Base-by-base conservation (phyloP, 2,113 vertebrate genomes). In the Cavia porcellus region DNA sequence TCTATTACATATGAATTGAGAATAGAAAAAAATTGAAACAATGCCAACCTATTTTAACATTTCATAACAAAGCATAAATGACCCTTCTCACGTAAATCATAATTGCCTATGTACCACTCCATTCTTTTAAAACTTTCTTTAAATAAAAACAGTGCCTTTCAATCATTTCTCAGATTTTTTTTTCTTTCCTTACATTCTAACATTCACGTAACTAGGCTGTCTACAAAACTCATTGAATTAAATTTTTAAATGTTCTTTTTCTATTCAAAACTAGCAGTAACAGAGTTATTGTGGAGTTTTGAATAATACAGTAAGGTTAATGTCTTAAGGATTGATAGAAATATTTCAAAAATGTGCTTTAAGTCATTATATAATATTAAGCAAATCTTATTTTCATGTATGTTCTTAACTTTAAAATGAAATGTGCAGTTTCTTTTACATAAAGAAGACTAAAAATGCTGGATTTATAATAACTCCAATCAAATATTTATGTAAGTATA, bases 171-270 rank as follows among this genome's bases (percentile, higher is more conserved):
- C 10, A 75, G 4, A 24, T n/a, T n/a, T 64, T 88, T 42, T 62
- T 80, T 55, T 62, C 77, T 25, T 45, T 55, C 14, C 13, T 74
- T 50, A 25, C 7, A 42, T 45, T 45, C 17, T 81, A 50, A 86
- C 2, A 9, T 38, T 92, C n/a, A 62, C 0, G 28, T 14, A 28
- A 57, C 32, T 3, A n/a, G 32, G 5, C 15, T 24, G 0, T 32
- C 88, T 89, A 4, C 1, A 68, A 66, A 68, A 95, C 0, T 61
- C 74, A 42, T 30, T n/a, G 7, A 95, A 87, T 45, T 0, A 3
- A 83, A 77, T 85, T 32, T 85, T 79, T 93, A 90, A 83, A 9
- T 82, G 8, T n/a, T 62, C 17, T 64, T 62, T 86, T 55, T n/a
- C 22, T 32, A 7, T 35, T 82, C 50, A 42, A 70, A 94, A 84